Evolutionary conservation across 2,797 vertebrate species (phyloP), one percentile per base, ranked within the genome.

Genomic region (Hephaestus fuliginosus): DNA sequence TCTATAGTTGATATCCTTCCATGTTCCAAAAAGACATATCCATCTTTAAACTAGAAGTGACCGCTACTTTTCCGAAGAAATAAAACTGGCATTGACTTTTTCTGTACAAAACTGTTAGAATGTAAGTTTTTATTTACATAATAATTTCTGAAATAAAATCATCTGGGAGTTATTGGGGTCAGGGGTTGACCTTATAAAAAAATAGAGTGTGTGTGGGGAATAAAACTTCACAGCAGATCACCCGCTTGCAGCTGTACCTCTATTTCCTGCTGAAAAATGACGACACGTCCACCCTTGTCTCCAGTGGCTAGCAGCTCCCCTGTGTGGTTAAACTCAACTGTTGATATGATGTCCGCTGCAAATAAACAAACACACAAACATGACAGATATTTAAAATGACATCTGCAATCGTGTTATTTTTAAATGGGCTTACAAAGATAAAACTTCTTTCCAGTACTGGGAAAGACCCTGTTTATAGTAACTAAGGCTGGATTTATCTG

Each of bases 261-360:
- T 39, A 93, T 92, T 90, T 95, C 95, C 89, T 96, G 95, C 81
- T 99, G 98, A 93, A 99, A 99, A 94, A 99, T 99, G 92, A 99
- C 98, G 15, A 99, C 98, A 80, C 98, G 96, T 18, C 98, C 98
- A 61, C 98, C 98, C 94, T 99, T 99, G 96, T 99, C 98, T 92
- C 98, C 98, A 67, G 98, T 99, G 88, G 98, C 98, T 90, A 99
- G 95, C 90, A 99, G 95, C 95, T 99, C 98, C 94, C 98, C 98
- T 94, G 98, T 99, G 96, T 99, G 97, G 95, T 99, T 99, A 92
- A 99, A 99, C 94, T 99, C 98, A 95, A 99, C 98, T 22, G 98
- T 99, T 81, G 98, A 99, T 94, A 99, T 99, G 94, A 99, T 99
- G 94, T 99, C 98, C 69, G 98, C 98, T 92, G 86, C 18, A 81